A percentile compares a stretch with the other conserved stretches of the same genome.
These are phyloP conservation scores for Telmatochromis brichardi DNA, from an alignment of 2,113 vertebrate genomes.

Conservation along the genomic window DNA sequence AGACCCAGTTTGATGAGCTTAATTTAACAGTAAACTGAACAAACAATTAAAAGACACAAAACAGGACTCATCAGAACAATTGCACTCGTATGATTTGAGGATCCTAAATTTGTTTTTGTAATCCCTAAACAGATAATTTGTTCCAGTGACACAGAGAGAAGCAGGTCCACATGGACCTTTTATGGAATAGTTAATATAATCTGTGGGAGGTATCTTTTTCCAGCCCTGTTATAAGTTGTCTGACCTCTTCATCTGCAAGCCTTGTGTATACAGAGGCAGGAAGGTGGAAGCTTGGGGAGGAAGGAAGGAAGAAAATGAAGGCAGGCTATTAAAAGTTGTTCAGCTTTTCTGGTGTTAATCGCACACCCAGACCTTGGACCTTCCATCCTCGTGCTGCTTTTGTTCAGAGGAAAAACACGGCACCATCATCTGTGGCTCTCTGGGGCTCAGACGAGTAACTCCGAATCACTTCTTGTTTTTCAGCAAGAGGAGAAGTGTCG, in stretches of 20 bases:
- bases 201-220: background rate
- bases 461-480: conserved; percentile 34
- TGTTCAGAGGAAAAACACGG: background rate
- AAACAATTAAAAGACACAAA: background rate
- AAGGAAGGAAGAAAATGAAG: conserved; percentile 51
- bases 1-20: background rate
- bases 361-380: conserved; percentile 37
- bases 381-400: conserved; percentile 10
- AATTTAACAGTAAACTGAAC: background rate
- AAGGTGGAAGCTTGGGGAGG: conserved; percentile 46
- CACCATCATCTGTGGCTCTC: background rate
- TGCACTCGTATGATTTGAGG: background rate
- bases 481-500: conserved; percentile 69
- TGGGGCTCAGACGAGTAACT: background rate
- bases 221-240: background rate
- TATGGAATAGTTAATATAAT: background rate
- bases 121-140: background rate
- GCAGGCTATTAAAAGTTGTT: conserved; percentile 50
- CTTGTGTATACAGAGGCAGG: conserved; percentile 38
- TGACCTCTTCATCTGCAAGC: background rate
- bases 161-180: background rate
- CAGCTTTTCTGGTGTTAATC: conserved; percentile 30
- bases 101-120: background rate
- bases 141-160: background rate
- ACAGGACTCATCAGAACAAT: background rate